A percentile compares a stretch with the other conserved stretches of the same genome.
phyloP scores from a whole-genome alignment of 2,888 invertebrate species.

The Adineta ricciae region DNA sequence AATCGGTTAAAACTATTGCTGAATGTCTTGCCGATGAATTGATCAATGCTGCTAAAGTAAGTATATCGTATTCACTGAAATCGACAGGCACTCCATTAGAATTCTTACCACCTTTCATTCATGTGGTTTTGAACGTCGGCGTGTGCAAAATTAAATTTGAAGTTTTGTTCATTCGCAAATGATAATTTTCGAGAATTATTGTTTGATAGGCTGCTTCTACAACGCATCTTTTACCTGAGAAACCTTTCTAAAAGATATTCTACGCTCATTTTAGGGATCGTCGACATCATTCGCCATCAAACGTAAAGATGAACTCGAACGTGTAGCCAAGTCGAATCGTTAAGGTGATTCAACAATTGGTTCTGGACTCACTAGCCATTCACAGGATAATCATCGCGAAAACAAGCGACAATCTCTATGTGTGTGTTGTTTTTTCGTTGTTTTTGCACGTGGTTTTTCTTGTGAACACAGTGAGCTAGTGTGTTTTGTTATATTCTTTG shows the following conservation, averaged over 20 bases:
- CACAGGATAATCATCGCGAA: neutral
- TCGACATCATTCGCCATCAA: slow-evolving; percentile 99
- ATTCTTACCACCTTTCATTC: neutral
- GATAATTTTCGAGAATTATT: neutral
- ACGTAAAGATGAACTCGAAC: slow-evolving; percentile 99
- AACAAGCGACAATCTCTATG: neutral
- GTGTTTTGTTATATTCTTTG: neutral
- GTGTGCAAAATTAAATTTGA: neutral
- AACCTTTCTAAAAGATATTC: too few species aligned
- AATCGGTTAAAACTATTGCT: slow-evolving; percentile 98
- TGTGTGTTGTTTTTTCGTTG: neutral
- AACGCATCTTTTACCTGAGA: neutral
- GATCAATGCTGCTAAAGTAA: slow-evolving; percentile 90
- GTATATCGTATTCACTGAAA: neutral
- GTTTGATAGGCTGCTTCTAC: neutral
- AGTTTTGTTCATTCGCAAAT: neutral
- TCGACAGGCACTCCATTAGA: neutral
- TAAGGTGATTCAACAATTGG: slow-evolving; percentile 55
- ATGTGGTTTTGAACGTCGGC: slow-evolving; percentile 11
- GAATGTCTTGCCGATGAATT: slow-evolving; percentile 99
- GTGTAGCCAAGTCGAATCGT: slow-evolving; percentile 99
- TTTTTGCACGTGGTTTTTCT: neutral
- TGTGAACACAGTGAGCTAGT: neutral
- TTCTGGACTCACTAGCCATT: neutral
- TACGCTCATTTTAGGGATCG: slow-evolving; percentile 56